Evolutionary conservation across 2,888 invertebrate genomes (phyloP).

Genomic region (Hesperia comma): DNA sequence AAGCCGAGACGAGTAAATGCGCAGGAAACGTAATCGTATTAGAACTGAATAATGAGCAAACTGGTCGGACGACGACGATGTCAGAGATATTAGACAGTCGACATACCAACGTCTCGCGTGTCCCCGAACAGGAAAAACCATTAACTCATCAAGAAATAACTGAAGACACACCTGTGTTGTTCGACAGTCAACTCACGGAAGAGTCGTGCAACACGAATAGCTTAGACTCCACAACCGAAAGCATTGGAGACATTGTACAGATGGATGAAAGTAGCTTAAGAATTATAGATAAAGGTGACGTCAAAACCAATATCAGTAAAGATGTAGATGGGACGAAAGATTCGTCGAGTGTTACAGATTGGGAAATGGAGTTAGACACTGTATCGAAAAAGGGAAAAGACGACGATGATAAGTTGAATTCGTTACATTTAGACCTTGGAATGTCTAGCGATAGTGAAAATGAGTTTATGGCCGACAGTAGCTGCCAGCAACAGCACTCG

Average conservation of each 20-base stretch:
- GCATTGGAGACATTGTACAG: conserved; percentile 67
- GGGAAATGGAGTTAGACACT: conserved; percentile 86
- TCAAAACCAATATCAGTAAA: conserved; percentile 62
- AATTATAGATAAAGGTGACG: conserved; percentile 60
- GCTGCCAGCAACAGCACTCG: conserved; percentile 61
- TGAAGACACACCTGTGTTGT: conserved; percentile 83
- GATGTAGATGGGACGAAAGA: conserved; percentile 66
- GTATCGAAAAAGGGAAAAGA: conserved; percentile 74
- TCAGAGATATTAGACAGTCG: conserved; percentile 77
- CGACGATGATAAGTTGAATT: conserved; percentile 75
- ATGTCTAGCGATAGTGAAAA: conserved; percentile 81
- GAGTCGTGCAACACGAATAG: conserved; percentile 72
- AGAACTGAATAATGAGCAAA: conserved; percentile 77
- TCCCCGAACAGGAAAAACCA: conserved; percentile 55
- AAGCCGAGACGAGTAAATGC: conserved; percentile 64
- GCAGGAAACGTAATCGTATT: conserved; percentile 77
- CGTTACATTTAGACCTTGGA: conserved; percentile 75
- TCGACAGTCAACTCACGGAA: conserved; percentile 69
- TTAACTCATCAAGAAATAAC: conserved; percentile 67
- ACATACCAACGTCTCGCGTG: conserved; percentile 49
- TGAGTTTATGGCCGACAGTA: conserved; percentile 69
- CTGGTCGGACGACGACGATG: conserved; percentile 74
- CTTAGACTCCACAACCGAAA: conserved; percentile 71
- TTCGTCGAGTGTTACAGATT: conserved; percentile 79
- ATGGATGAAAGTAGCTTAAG: conserved; percentile 60